Conservation (phyloP, 2,888 invertebrate genomes). For the Aporophyla lueneburgensis region DNA sequence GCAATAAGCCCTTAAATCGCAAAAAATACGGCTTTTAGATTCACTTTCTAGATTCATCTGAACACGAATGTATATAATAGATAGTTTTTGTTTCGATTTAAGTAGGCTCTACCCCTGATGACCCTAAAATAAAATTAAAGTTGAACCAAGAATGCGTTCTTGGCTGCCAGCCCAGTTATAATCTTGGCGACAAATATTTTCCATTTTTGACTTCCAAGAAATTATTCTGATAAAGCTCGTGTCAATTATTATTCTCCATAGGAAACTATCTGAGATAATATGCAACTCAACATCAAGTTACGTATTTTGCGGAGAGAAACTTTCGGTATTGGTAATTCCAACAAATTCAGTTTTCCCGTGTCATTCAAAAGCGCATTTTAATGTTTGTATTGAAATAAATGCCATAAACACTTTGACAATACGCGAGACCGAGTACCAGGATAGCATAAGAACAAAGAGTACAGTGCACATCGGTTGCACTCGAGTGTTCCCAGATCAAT, state of each 20-base stretch:
- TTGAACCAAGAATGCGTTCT: too few relatives aligned
- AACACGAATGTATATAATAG: too few relatives aligned
- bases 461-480: conserved; percentile 15
- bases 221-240: neutral
- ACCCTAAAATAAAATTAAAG: neutral
- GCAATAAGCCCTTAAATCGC: neutral
- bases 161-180: neutral
- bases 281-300: too few relatives aligned
- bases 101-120: too few relatives aligned
- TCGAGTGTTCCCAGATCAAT: conserved; percentile 36
- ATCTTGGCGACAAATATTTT: neutral
- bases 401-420: neutral
- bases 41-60: too few relatives aligned
- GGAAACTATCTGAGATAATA: neutral
- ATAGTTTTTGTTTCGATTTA: neutral
- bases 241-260: neutral
- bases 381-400: neutral
- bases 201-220: neutral
- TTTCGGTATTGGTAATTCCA: neutral
- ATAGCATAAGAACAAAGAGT: conserved; percentile 3
- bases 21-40: neutral
- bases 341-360: neutral
- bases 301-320: neutral
- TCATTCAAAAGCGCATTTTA: neutral
- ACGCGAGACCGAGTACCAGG: neutral